Base-by-base conservation (phyloP, 2,888 invertebrate species). In the Campaea margaritaria region DNA sequence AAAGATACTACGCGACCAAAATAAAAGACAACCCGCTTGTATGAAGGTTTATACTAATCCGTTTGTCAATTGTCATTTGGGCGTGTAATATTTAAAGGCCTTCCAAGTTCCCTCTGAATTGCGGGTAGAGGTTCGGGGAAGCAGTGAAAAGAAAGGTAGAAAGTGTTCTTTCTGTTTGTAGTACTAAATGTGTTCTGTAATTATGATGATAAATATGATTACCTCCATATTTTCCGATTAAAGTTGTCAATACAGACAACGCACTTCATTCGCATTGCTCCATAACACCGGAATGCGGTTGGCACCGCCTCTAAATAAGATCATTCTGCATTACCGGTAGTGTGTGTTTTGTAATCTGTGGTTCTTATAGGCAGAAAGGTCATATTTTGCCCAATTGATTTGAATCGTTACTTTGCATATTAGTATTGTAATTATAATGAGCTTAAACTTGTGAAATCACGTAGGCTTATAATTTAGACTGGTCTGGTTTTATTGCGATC, bases 261-360 rank as follows among this genome's bases (percentile, higher is more conserved):
- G 28, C 45, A 13, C 21, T 27, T 41, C 27, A 9, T 28, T 16
- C 27, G n/a, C 36, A 47, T 62, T 50, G 58, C 47, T 31, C 50
- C 60, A 57, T 50, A 34, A 11, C 34, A 21, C 31, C n/a, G 60
- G 64, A 64, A 64, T 64, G 64, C 43, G 43, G 64, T 54, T 54
- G 14, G 45, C 49, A 38, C 42, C 50, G 47, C 64, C 47, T 54
- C 10, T 45, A 46, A 52, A 55, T 55, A 45, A 54, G 51, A 60
- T 58, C 51, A 57, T 43, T 64, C 57, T 42, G 44, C 47, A 56
- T 54, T 50, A 50, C 51, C 31, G 42, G 9, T 21, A 53, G 13
- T 41, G 34, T 45, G 16, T 55, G 43, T 46, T 49, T 28, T 39
- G 13, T 50, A 61, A 58, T 55, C 55, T 61, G 46, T 49, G 47